Evolutionary conservation across 2,797 vertebrate species (phyloP).

Genomic region (Sebastolobus alascanus): DNA sequence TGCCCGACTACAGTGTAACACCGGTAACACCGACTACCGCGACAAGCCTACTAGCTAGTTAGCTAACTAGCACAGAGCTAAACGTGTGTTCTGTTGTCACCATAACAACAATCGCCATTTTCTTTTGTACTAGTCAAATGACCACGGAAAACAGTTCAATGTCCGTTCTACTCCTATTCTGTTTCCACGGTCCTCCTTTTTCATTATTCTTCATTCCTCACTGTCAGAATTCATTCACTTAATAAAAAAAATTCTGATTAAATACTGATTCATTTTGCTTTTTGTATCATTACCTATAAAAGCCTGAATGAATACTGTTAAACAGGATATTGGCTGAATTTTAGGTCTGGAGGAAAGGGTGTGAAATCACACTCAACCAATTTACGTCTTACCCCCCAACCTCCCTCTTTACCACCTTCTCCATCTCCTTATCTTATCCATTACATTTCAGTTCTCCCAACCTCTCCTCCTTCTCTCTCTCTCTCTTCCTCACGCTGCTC

Average conservation of each 20-base stretch:
- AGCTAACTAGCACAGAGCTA: no score
- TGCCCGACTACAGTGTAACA: no score
- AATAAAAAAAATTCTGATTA: not conserved
- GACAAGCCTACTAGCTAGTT: no score
- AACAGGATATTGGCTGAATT: conserved; percentile 16
- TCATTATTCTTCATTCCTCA: no score
- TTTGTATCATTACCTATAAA: not conserved
- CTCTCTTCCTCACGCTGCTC: conserved; percentile 18
- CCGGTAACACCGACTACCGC: no score
- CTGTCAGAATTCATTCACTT: no score
- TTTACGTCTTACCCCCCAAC: conserved; percentile 7
- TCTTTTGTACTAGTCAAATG: no score
- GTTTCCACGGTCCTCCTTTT: no score
- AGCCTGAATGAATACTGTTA: not conserved
- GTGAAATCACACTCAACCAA: conserved; percentile 30
- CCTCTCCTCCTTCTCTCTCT: conserved; percentile 10
- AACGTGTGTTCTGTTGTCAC: no score
- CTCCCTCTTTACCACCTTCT: conserved; percentile 14
- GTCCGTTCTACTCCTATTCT: no score
- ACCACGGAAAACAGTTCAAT: no score
- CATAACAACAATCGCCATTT: no score
- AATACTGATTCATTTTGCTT: not conserved
- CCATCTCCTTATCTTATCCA: conserved; percentile 28
- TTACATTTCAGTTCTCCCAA: conserved; percentile 41
- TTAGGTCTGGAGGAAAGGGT: not conserved